A percentile compares a stretch with the other conserved stretches of the same genome.
Evolutionary conservation across 2,888 invertebrate species (phyloP).

Genomic region (Xestia ashworthii): DNA sequence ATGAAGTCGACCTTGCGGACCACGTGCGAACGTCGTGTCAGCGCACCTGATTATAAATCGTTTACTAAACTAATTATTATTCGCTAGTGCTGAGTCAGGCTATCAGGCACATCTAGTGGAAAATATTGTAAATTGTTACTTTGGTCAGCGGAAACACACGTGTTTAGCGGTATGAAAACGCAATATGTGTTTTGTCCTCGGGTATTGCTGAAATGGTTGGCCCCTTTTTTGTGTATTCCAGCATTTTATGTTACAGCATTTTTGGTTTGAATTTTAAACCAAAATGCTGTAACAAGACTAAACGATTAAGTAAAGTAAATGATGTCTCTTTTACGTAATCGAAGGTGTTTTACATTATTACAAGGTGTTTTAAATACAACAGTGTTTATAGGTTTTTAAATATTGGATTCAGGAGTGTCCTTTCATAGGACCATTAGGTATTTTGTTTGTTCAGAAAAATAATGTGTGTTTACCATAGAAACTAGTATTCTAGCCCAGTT

Average conservation of each 20-base stretch:
- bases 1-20: slow-evolving; percentile 77
- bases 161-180: neutral
- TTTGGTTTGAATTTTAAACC: no score
- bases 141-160: neutral
- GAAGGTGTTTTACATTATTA: neutral
- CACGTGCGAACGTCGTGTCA: slow-evolving; percentile 79
- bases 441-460: neutral
- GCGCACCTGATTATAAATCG: slow-evolving; percentile 60
- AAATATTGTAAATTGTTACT: slow-evolving; percentile 23
- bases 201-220: neutral
- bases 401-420: neutral
- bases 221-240: neutral
- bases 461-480: neutral
- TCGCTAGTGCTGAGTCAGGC: slow-evolving; percentile 37
- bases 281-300: no score
- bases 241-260: neutral
- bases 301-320: neutral
- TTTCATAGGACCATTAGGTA: neutral
- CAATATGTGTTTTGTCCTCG: neutral
- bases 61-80: slow-evolving; percentile 31
- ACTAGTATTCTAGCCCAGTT: neutral
- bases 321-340: neutral
- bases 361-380: neutral
- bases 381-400: neutral
- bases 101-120: slow-evolving; percentile 11